Base-by-base conservation (phyloP, 2,888 invertebrate genomes). In the Creontiades dilutus region DNA sequence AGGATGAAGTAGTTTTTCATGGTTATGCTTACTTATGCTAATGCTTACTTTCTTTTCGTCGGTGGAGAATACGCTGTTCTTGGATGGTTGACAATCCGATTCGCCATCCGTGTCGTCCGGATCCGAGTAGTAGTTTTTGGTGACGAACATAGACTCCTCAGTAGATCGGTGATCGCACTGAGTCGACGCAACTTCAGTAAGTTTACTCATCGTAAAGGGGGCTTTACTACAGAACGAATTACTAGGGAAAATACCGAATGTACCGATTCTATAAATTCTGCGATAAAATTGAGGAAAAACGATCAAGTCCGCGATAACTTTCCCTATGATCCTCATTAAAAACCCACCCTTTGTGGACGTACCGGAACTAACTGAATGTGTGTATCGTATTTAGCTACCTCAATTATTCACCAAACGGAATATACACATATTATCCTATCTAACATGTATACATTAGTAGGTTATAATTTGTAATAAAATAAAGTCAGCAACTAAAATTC, bases 61-160 rank as follows among this genome's bases (percentile, higher is more conserved):
- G 5, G n/a, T n/a, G 5, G 11, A 7, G 19, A 23, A 5, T 23
- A 11, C 11, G 12, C 68, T 68, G 27, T 23, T 23, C 68, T 68
- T 68, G 23, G 68, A 12, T 19, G 19, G 68, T 19, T 4, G 61
- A 23, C 0, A 7, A 23, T 68, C 68, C 19, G 68, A 68, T 68
- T 82, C 82, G 52, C 52, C 82, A 4, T 46, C 27, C n/a, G 48
- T 27, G 61, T 89, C 91, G 27, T 91, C 91, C 7, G 90, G 90
- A 9, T 91, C 91, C 19, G 91, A 91, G 80, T 90, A 90, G 68
- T 86, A 91, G 13, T 82, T 68, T 81, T 90, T 90, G 0, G 89
- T 81, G 46, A 91, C 90, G 57, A 91, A 91, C 90, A 91, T 90
- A 9, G 91, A 91, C 75, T 91, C 90, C 68, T 91, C 91, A 9